Percentiles rank a stretch among this genome's conserved stretches.
These are phyloP conservation scores for Terebella lapidaria DNA, from an alignment of 2,888 invertebrate genomes.

Conservation along the genomic window DNA sequence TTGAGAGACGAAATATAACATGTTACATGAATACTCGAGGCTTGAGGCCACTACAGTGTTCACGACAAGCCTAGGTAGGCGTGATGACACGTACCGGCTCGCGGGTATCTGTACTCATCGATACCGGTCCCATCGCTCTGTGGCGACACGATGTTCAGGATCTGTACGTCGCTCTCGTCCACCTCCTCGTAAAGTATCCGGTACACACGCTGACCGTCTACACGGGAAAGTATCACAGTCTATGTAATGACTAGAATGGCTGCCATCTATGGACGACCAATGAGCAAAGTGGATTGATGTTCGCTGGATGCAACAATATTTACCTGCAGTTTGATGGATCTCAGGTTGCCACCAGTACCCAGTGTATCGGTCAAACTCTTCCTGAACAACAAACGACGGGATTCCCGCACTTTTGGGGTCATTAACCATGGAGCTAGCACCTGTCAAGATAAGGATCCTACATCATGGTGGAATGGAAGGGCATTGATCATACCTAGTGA, in stretches of 20 bases:
- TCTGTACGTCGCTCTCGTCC: slow-evolving; percentile 74
- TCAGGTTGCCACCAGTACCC: slow-evolving; percentile 98
- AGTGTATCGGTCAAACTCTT: slow-evolving; percentile 92
- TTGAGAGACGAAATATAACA: too few species aligned
- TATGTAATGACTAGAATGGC: too few species aligned
- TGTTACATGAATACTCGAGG: not conserved
- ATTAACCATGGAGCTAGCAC: slow-evolving; percentile 14
- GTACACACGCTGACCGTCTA: slow-evolving; percentile 69
- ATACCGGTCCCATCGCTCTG: slow-evolving; percentile 62
- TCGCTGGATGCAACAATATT: not conserved
- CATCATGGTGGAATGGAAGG: too few species aligned
- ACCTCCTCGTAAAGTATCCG: slow-evolving; percentile 60
- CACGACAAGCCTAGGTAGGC: too few species aligned
- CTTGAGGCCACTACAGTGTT: too few species aligned
- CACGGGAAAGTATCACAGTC: too few species aligned
- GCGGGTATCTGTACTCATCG: slow-evolving; percentile 58
- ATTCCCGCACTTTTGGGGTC: slow-evolving; percentile 67
- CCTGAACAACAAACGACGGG: slow-evolving; percentile 97
- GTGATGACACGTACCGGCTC: slow-evolving; percentile 51
- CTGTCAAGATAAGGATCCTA: too few species aligned
- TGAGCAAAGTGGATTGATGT: too few species aligned
- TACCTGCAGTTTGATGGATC: not conserved
- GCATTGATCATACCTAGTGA: too few species aligned
- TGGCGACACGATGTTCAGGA: slow-evolving; percentile 81
- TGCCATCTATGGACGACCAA: too few species aligned